phyloP scores from a whole-genome alignment of 2,888 invertebrate species.

The Dorcus parallelipipedus region DNA sequence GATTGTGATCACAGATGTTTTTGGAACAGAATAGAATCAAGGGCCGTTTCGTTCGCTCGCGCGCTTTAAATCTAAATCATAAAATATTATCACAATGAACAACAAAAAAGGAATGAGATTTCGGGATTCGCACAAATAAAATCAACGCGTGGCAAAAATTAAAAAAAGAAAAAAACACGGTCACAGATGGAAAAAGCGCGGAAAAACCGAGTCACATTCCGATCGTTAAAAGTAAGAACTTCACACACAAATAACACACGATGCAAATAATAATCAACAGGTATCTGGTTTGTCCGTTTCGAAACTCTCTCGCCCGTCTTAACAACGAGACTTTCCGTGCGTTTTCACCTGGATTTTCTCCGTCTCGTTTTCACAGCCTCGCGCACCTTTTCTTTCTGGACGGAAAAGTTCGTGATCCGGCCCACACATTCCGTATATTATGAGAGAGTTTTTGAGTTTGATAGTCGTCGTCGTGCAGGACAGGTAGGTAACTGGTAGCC shows the following conservation, averaged over 20 bases:
- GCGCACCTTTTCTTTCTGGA: slow-evolving; percentile 3
- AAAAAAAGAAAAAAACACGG: no score
- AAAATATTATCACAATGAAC: no score
- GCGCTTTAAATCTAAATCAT: no score
- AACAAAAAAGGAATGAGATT: no score
- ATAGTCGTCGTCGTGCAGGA: slow-evolving; percentile 16
- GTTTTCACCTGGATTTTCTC: slow-evolving; percentile 8
- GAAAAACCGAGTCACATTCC: not conserved
- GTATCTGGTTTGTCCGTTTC: not conserved
- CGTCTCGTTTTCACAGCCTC: slow-evolving; percentile 12
- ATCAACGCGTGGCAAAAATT: no score
- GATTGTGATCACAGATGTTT: slow-evolving; percentile 7
- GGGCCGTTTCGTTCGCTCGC: not conserved
- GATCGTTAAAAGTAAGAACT: not conserved
- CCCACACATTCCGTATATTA: slow-evolving; percentile 8
- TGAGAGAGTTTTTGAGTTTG: slow-evolving; percentile 2
- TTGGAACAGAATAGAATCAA: not conserved
- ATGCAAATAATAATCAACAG: not conserved
- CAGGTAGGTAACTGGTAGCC: slow-evolving; percentile 26
- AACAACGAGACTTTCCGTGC: not conserved
- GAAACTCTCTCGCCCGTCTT: not conserved
- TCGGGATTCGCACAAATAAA: no score
- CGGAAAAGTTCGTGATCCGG: slow-evolving; percentile 2
- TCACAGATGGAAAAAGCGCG: no score
- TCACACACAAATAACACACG: not conserved